These are phyloP conservation scores for Ailuropoda melanoleuca DNA, from an alignment of 2,113 vertebrate genomes.

Conservation along the genomic window DNA sequence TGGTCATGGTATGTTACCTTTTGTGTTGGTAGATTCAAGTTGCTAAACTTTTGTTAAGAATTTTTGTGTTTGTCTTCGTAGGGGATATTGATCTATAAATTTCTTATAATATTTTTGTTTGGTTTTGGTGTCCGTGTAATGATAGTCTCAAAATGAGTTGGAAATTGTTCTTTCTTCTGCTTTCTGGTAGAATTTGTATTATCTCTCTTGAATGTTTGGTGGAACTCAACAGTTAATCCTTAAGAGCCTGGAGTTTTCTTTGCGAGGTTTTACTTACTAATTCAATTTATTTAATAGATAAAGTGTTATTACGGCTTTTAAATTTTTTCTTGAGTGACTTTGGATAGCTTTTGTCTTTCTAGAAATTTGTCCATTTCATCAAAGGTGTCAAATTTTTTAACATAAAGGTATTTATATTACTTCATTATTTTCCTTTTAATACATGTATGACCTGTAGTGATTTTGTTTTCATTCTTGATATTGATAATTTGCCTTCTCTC, in stretches of 20 bases:
- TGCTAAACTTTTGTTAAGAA: background rate
- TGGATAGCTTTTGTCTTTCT: background rate
- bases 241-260: background rate
- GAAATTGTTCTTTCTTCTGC: background rate
- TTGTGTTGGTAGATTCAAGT: background rate
- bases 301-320: background rate
- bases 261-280: background rate
- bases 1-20: background rate
- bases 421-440: background rate
- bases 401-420: background rate
- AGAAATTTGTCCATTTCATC: background rate
- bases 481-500: background rate
- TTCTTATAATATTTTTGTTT: background rate
- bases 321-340: conserved; percentile 7
- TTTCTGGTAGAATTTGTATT: background rate
- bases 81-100: background rate
- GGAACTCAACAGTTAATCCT: background rate
- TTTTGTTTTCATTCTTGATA: conserved; percentile 11
- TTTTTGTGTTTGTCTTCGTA: conserved; percentile 10
- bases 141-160: background rate
- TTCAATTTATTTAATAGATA: background rate
- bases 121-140: background rate
- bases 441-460: background rate
- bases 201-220: background rate
- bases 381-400: background rate